Percentiles rank a stretch among this genome's conserved stretches.
These are phyloP conservation scores for Pogonocichla stellata DNA, from an alignment of 2,113 vertebrate genomes.

Conservation along the genomic window DNA sequence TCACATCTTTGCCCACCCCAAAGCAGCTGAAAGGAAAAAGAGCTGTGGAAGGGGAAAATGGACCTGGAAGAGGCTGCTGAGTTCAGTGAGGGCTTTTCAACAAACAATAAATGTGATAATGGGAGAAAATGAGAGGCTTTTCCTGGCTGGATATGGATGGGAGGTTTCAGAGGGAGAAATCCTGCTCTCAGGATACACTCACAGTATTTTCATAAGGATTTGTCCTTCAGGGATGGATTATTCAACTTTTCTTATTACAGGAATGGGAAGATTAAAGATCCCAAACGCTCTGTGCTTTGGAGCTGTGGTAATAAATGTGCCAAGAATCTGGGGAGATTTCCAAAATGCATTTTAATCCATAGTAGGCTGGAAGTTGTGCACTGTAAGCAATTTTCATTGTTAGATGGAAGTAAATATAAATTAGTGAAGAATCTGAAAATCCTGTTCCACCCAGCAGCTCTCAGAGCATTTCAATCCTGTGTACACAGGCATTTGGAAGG, in stretches of 20 bases:
- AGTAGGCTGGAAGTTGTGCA: constrained; percentile 20
- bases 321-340: constrained; percentile 43
- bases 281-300: not conserved
- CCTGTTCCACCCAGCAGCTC: not conserved
- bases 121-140: not conserved
- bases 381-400: constrained; percentile 45
- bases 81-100: not conserved
- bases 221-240: constrained; percentile 30
- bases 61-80: not conserved
- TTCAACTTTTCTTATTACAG: constrained; percentile 24
- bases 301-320: not conserved
- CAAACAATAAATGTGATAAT: not conserved
- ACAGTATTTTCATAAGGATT: not conserved
- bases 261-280: constrained; percentile 42
- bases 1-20: not conserved
- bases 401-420: constrained; percentile 37
- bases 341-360: constrained; percentile 51
- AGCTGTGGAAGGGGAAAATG: not conserved
- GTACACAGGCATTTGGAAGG: not conserved
- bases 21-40: not conserved
- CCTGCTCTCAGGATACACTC: not conserved
- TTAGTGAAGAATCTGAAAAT: constrained; percentile 44
- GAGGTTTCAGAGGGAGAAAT: not conserved
- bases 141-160: not conserved
- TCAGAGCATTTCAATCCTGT: not conserved